phyloP scores from a whole-genome alignment of 2,797 vertebrate genomes.

The Thalassophryne amazonica region DNA sequence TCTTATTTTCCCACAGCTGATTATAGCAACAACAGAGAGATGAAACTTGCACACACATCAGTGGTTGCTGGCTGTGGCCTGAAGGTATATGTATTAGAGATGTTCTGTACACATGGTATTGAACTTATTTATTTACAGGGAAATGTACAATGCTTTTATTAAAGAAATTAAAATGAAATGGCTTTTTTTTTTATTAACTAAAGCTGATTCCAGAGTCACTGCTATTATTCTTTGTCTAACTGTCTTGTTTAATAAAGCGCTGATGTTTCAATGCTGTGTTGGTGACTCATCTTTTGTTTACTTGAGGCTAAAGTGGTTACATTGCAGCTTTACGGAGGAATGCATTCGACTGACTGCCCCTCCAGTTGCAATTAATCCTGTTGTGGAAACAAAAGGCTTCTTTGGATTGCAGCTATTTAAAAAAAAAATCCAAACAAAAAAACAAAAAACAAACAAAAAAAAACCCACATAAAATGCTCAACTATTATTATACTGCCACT shows the following conservation, averaged over 20 bases:
- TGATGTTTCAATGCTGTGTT: not conserved
- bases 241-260: not conserved
- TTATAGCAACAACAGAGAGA: constrained; percentile 18
- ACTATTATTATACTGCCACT: no score
- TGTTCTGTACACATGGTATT: constrained; percentile 51
- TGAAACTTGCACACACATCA: constrained; percentile 14
- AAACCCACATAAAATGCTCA: no score
- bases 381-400: no score
- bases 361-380: no score
- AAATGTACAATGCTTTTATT: constrained; percentile 57
- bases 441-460: no score
- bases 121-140: constrained; percentile 68
- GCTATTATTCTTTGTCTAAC: not conserved
- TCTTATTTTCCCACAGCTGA: constrained; percentile 16
- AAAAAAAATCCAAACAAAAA: no score
- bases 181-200: constrained; percentile 66
- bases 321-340: no score
- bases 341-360: no score
- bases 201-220: constrained; percentile 5
- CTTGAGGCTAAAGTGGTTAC: no score
- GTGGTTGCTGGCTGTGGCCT: constrained; percentile 22
- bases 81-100: constrained; percentile 27
- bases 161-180: constrained; percentile 55
- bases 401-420: no score
- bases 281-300: no score